Conservation (phyloP, 2,888 invertebrate genomes). For the Aleiodes alternator region DNA sequence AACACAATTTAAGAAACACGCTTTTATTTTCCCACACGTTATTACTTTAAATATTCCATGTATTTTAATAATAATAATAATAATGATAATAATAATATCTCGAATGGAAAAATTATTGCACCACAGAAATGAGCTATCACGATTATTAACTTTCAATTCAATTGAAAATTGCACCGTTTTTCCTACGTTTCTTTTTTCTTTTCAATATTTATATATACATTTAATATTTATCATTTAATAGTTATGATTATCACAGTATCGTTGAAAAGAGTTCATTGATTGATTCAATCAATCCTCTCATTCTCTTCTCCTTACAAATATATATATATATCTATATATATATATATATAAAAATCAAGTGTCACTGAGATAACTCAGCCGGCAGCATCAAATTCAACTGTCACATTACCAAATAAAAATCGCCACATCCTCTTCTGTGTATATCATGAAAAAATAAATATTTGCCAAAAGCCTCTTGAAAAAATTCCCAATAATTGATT, state of each 20-base stretch:
- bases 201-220: conserved; percentile 30
- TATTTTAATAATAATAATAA: conserved; percentile 24
- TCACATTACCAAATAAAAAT: conserved; percentile 36
- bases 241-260: conserved; percentile 40
- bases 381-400: neutral
- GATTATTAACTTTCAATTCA: conserved; percentile 21
- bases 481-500: neutral
- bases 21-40: neutral
- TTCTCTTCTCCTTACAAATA: neutral
- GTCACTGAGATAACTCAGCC: conserved; percentile 1
- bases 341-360: neutral
- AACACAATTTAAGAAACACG: conserved; percentile 4
- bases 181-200: neutral
- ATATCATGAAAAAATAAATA: too few species aligned
- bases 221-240: conserved; percentile 29
- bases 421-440: conserved; percentile 21
- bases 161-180: conserved; percentile 34
- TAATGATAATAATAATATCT: conserved; percentile 28
- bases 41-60: conserved; percentile 27
- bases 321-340: too few species aligned
- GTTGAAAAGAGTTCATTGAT: conserved; percentile 16
- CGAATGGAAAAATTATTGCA: conserved; percentile 52
- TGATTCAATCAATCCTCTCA: neutral
- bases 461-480: neutral
- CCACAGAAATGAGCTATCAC: conserved; percentile 52